These are phyloP conservation scores for Pseudochirops cupreus DNA, from an alignment of 2,797 vertebrate species.

Conservation along the genomic window DNA sequence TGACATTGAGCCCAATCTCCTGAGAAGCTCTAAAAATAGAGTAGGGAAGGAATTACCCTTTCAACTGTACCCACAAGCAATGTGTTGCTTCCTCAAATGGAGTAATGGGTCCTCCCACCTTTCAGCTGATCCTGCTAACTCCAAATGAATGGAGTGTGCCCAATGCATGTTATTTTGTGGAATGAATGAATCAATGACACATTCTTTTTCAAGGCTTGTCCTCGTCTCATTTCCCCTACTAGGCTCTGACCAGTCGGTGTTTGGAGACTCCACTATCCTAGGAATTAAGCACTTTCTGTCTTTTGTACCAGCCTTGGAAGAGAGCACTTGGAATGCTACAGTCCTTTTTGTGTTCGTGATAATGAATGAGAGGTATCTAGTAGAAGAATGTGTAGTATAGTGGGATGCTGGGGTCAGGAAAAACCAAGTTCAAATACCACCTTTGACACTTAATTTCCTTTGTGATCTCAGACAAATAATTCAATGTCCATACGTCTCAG, in stretches of 20 bases:
- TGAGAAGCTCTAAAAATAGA: conserved; percentile 36
- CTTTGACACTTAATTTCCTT: background rate
- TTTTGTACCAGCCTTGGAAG: background rate
- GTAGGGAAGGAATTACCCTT: background rate
- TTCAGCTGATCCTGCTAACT: background rate
- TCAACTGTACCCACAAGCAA: background rate
- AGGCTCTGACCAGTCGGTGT: background rate
- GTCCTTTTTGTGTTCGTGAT: background rate
- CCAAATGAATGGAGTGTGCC: background rate
- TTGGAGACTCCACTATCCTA: background rate
- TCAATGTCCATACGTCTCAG: background rate
- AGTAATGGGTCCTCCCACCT: background rate
- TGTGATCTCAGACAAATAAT: background rate
- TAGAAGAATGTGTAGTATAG: background rate
- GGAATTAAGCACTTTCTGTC: background rate
- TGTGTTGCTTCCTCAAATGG: background rate
- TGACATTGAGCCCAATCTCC: conserved; percentile 15
- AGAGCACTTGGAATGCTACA: background rate
- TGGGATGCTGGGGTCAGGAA: background rate
- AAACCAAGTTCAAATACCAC: background rate
- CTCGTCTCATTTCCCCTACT: background rate
- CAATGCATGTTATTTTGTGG: background rate
- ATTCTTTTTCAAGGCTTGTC: background rate
- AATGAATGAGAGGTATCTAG: background rate
- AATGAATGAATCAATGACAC: background rate